Conservation (phyloP, 23 tunicate genomes). For the Trididemnum nubilum region DNA sequence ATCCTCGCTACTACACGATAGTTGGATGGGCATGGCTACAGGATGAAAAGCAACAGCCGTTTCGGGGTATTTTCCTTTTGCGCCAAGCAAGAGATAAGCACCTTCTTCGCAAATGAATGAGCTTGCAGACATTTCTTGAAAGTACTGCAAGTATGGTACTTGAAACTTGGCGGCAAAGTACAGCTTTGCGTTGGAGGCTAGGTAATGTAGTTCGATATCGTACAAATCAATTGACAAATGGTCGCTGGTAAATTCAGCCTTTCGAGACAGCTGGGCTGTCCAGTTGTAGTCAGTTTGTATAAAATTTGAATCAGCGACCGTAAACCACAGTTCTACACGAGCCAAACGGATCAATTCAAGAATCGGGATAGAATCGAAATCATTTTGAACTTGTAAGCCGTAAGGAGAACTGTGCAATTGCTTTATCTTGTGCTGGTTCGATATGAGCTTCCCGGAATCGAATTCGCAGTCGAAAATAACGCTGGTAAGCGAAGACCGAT, state of each 20-base stretch:
- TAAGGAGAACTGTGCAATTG: not conserved
- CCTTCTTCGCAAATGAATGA: conserved; percentile 12
- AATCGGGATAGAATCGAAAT: not conserved
- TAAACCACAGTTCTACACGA: conserved; percentile 3
- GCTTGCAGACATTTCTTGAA: not conserved
- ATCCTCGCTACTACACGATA: not conserved
- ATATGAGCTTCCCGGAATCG: not conserved
- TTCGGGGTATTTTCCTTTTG: not conserved
- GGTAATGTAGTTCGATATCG: not conserved
- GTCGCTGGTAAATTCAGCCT: not conserved
- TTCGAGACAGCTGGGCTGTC: not conserved
- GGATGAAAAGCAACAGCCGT: not conserved
- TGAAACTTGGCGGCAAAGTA: not conserved
- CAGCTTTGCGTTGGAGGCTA: not conserved
- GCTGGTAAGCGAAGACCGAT: not conserved
- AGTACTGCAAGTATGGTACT: not conserved
- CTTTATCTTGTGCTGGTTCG: not conserved
- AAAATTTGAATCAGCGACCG: not conserved
- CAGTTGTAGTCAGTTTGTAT: not conserved
- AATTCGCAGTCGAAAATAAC: conserved; percentile 18
- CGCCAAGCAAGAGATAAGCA: conserved; percentile 8
- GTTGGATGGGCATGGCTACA: not conserved
- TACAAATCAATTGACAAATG: not conserved
- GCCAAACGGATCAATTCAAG: not conserved
- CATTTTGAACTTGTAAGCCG: not conserved